phyloP scores from a whole-genome alignment of 1,140 invertebrate genomes.

The Drosophila yakuba region DNA sequence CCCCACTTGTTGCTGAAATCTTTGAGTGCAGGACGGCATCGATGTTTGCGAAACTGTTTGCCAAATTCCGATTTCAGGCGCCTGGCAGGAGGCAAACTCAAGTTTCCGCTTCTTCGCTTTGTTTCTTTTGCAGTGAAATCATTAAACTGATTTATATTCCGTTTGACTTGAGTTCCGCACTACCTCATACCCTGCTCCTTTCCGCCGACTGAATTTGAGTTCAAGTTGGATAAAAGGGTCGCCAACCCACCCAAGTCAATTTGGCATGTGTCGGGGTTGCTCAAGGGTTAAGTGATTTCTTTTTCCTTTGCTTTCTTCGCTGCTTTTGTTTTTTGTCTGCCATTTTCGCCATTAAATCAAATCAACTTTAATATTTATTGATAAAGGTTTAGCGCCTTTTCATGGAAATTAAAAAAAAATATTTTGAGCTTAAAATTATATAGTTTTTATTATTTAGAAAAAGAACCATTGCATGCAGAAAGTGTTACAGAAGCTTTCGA shows the following conservation, averaged over 20 bases:
- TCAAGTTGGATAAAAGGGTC: slow-evolving; percentile 1
- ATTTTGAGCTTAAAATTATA: not conserved
- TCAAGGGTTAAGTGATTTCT: slow-evolving; percentile 1
- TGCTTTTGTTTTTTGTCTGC: not conserved
- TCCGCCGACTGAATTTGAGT: not conserved
- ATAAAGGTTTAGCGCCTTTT: not conserved
- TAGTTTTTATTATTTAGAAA: no score
- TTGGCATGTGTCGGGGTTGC: not conserved
- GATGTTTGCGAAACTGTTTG: not conserved
- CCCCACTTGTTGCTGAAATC: no score
- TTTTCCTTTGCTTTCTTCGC: not conserved
- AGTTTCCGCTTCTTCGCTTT: not conserved
- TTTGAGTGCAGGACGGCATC: no score
- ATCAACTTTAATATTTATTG: not conserved
- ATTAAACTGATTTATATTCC: slow-evolving; percentile 1
- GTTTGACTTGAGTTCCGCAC: not conserved
- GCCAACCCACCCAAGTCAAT: not conserved
- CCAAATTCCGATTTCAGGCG: not conserved
- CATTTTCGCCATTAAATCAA: not conserved
- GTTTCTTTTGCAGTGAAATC: not conserved
- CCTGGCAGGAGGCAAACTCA: not conserved
- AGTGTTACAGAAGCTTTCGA: no score
- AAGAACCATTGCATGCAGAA: no score
- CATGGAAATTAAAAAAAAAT: not conserved
- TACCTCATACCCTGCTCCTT: no score